Conservation (phyloP, 2,888 invertebrate species). For the Plutella xylostella region DNA sequence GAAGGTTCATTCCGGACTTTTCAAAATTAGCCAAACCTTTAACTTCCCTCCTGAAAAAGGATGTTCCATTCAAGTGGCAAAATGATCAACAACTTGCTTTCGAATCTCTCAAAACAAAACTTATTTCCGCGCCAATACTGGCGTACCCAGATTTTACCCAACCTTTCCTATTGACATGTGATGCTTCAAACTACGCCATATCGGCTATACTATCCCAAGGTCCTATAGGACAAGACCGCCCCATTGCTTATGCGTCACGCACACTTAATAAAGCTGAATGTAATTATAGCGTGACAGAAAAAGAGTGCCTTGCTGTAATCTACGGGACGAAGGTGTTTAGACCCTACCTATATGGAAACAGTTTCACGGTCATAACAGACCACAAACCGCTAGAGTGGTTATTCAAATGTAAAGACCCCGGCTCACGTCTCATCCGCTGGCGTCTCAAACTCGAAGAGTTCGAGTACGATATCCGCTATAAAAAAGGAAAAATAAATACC, state of each 20-base stretch:
- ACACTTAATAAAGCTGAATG: too few species aligned
- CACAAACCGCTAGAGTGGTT: too few species aligned
- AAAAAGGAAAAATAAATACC: too few species aligned
- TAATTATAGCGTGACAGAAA: slow-evolving; percentile 17
- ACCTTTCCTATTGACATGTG: slow-evolving; percentile 18
- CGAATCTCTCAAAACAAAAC: background rate
- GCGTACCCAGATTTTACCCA: slow-evolving; percentile 17
- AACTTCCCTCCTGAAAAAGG: background rate
- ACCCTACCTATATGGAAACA: too few species aligned
- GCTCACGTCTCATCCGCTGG: too few species aligned
- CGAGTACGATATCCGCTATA: too few species aligned
- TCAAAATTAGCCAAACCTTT: background rate
- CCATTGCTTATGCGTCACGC: slow-evolving; percentile 8
- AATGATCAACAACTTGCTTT: background rate
- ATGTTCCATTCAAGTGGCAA: background rate
- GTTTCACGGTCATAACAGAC: too few species aligned
- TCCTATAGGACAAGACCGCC: slow-evolving; percentile 7
- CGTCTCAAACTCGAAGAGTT: too few species aligned
- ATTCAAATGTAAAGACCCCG: too few species aligned
- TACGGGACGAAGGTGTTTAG: too few species aligned
- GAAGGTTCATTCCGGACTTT: background rate
- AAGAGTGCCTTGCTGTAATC: too few species aligned
- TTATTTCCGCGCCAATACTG: slow-evolving; percentile 15
- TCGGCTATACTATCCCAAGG: slow-evolving; percentile 6
- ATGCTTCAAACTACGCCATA: slow-evolving; percentile 14